Evolutionary conservation across 2,888 invertebrate genomes (phyloP), one percentile per base, ranked within the genome.

Genomic region (Liopterus haemorrhoidalis): DNA sequence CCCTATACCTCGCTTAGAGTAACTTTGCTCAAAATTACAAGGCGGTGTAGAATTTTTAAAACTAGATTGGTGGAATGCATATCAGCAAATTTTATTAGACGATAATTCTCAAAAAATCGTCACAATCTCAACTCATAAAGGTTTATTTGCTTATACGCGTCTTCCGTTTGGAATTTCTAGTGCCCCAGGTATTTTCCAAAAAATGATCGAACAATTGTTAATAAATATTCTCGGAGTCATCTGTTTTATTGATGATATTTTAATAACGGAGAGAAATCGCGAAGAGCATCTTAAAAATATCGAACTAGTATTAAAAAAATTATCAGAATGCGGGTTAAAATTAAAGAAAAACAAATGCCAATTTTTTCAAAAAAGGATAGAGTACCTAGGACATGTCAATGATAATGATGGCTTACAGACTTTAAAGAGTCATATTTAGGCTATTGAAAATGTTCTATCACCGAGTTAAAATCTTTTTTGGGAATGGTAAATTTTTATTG

Each of bases 1-100:
- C 21, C 45, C 40, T 3, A 18, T 44, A 21, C 37, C 37, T 14
- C 21, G 32, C 2, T 37, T 44, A 11, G 44, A 44, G 9, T 27
- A 45, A 27, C 12, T 45, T n/a, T 45, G 39, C 18, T 22, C 30
- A 5, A 30, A 40, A 14, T 21, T 46, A 12, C 14, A 24, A 2
- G 46, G 46, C 3, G 46, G 46, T 2, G 11, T 27, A 32, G 8
- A 46, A 11, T 46, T 39, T 22, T 32, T 41, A 2, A 46, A 46
- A 35, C 19, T 46, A 8, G 46, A 46, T 15, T 28, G 40, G 4
- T 20, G 6, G 6, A 31, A 11, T 9, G 46, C 46, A 18, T 46
- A 32, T 14, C 27, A 32, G 18, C 46, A 46, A 32, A 14, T 46
- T 6, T 14, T 21, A 8, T 14, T 46, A 3, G 39, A 40, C n/a